Conservation (phyloP, 2,797 vertebrate species). For the Aphelocoma californica region DNA sequence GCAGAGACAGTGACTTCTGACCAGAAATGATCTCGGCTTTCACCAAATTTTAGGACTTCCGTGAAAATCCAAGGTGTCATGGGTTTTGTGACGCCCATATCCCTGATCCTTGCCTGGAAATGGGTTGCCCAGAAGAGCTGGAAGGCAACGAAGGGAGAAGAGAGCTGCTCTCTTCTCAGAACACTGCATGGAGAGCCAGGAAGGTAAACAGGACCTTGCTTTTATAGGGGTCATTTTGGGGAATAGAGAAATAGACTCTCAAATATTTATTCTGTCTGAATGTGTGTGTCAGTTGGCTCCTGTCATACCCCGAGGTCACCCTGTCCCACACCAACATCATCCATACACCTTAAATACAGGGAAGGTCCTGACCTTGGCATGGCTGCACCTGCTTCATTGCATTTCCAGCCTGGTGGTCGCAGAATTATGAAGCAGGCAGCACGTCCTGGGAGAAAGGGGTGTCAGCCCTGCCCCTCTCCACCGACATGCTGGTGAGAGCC, state of each 20-base stretch:
- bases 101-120: constrained; percentile 24
- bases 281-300: neutral
- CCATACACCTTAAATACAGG: neutral
- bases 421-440: neutral
- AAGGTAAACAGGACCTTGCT: constrained; percentile 55
- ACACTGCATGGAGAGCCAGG: neutral
- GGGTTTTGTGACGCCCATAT: neutral
- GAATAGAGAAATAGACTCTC: constrained; percentile 35
- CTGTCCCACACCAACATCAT: neutral
- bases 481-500: neutral
- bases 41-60: neutral
- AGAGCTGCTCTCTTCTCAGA: constrained; percentile 5
- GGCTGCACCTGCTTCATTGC: neutral
- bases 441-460: neutral
- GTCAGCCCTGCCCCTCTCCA: neutral
- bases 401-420: neutral
- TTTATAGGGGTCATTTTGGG: constrained; percentile 42
- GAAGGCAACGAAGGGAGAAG: neutral
- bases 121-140: neutral
- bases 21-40: neutral
- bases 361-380: constrained; percentile 24
- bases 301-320: constrained; percentile 7
- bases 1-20: neutral
- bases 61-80: neutral
- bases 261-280: constrained; percentile 61